These are phyloP conservation scores for Lamellibrachia luymesi DNA, from an alignment of 1,140 invertebrate genomes.

Conservation along the genomic window DNA sequence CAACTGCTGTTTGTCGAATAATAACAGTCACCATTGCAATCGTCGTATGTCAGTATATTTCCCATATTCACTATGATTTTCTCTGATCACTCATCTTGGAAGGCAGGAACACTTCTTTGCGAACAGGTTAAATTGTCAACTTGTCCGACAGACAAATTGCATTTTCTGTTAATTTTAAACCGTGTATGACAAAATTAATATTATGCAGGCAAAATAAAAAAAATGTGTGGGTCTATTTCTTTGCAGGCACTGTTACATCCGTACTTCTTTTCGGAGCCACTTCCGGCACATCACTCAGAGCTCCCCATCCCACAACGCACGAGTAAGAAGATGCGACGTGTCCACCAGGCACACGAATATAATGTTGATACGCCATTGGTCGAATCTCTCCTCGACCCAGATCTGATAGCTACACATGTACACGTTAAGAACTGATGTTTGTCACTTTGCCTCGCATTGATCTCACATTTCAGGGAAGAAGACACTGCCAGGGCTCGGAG, in stretches of 20 bases:
- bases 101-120: too few species aligned
- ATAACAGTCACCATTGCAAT: too few species aligned
- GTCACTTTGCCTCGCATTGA: neutral
- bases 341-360: constrained; percentile 52
- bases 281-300: constrained; percentile 59
- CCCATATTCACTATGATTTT: too few species aligned
- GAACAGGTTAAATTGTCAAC: too few species aligned
- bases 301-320: constrained; percentile 57
- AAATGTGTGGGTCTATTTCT: constrained; percentile 19
- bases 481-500: neutral
- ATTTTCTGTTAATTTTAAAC: neutral
- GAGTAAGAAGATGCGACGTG: constrained; percentile 38
- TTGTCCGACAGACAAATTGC: too few species aligned
- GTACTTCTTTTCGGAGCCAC: constrained; percentile 63
- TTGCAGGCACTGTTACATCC: constrained; percentile 60
- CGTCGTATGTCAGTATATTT: too few species aligned
- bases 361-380: constrained; percentile 49
- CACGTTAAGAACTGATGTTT: neutral
- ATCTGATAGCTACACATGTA: constrained; percentile 34
- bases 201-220: neutral
- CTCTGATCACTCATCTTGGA: too few species aligned
- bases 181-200: neutral
- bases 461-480: neutral
- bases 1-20: too few species aligned
- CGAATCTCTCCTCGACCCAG: constrained; percentile 50